A percentile compares a stretch with the other conserved stretches of the same genome.
phyloP scores from a whole-genome alignment of 1,140 invertebrate species.

The Neodiprion virginianus region DNA sequence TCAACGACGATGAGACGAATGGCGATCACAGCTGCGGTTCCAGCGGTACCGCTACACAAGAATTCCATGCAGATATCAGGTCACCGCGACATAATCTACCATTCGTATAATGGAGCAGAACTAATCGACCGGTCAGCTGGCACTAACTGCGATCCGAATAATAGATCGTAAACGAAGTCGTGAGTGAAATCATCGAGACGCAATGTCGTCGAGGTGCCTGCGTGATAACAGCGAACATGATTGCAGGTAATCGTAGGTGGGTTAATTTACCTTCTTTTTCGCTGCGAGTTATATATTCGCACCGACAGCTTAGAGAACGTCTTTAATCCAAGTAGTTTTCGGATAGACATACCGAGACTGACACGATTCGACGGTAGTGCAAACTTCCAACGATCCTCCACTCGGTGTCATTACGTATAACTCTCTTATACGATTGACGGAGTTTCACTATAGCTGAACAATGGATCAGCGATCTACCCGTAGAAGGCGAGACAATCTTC shows the following conservation, averaged over 20 bases:
- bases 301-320: no score
- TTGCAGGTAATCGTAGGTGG: no score
- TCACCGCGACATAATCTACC: neutral
- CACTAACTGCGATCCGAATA: neutral
- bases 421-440: neutral
- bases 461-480: neutral
- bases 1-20: no score
- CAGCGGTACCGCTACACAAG: no score
- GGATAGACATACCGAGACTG: neutral
- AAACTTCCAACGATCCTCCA: neutral
- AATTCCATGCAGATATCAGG: no score
- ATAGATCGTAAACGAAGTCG: neutral
- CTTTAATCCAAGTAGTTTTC: no score
- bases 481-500: neutral
- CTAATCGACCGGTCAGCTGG: neutral
- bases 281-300: no score
- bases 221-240: neutral
- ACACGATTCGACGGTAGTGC: neutral
- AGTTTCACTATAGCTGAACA: neutral
- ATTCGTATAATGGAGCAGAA: neutral
- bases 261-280: no score
- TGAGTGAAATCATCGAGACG: conserved; percentile 1
- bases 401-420: neutral
- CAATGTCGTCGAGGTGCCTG: neutral
- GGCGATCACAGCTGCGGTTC: no score